These are phyloP conservation scores for Trachelus stipa DNA, from an alignment of 2,888 invertebrate species.

Conservation along the genomic window DNA sequence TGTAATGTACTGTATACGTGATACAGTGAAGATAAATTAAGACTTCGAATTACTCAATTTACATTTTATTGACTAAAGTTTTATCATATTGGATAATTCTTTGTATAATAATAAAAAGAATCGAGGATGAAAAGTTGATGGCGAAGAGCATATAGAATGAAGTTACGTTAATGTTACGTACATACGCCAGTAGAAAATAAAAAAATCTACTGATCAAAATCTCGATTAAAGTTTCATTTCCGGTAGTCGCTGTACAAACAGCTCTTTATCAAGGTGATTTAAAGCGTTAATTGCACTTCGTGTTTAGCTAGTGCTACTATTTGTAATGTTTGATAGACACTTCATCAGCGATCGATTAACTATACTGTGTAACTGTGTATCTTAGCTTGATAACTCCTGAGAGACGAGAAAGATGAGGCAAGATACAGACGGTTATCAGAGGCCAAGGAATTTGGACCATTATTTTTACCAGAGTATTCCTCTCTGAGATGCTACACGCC, in stretches of 20 bases:
- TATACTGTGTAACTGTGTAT: not conserved
- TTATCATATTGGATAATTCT: no score
- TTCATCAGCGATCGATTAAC: not conserved
- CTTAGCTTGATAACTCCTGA: not conserved
- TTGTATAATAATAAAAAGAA: no score
- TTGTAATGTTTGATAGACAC: not conserved
- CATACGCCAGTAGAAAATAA: not conserved
- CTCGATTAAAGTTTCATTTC: not conserved
- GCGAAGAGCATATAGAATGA: not conserved
- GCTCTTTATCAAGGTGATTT: not conserved
- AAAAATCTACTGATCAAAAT: not conserved
- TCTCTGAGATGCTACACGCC: not conserved
- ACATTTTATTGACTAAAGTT: no score
- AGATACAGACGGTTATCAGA: not conserved
- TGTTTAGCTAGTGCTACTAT: not conserved
- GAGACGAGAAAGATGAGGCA: not conserved
- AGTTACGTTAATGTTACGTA: not conserved
- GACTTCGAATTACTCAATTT: no score
- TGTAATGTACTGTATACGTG: no score
- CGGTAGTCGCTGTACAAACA: not conserved
- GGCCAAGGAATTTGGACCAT: not conserved
- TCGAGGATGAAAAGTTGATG: not conserved
- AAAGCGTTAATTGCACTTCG: not conserved
- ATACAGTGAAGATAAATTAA: no score
- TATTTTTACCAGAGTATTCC: not conserved